Base-by-base conservation (phyloP, 2,888 invertebrate genomes). In the Vanessa cardui region DNA sequence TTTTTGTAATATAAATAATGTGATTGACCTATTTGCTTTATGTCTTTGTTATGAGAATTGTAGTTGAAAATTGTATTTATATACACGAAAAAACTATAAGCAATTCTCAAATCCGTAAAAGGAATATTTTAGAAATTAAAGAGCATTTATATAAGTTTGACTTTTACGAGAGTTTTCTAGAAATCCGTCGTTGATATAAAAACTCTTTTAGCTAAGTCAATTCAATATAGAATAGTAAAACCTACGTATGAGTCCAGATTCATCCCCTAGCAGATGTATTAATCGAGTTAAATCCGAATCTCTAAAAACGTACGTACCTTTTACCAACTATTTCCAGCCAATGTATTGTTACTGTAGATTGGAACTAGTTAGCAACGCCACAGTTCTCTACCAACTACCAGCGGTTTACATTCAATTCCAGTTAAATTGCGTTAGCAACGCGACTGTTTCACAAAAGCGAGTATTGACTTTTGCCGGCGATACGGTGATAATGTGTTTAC, bases 361-460 rank as follows among this genome's bases (percentile, higher is more conserved):
- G 46, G 68, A 77, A 78, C 77, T 76, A 73, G 74, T 71, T 69
- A 70, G 69, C 61, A 49, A 31, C 61, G 18, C 61, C 61, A 49
- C 61, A 47, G n/a, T 18, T 46, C 47, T 33, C 70, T 70, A 71
- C 50, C 31, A 33, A 54, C 54, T 54, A 54, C 31, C 67, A 72
- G 74, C 66, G 73, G 76, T 70, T 74, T 74, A 73, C 68, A 76
- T 78, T 74, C 73, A 75, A 76, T 76, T 74, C 74, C 78, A 74
- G 78, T 81, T 81, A 79, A 82, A 83, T 81, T 80, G 76, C 80
- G 80, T 81, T 78, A 81, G 76, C 78, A 78, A 71, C 73, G 69
- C 73, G 64, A 69, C 76, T 75, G 62, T 72, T 79, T 62, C 20
- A 62, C 49, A 62, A 39, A 62, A 59, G 45, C 59, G 59, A 59